Evolutionary conservation across 2,797 vertebrate species (phyloP).

Genomic region (Distichodus sexfasciatus): DNA sequence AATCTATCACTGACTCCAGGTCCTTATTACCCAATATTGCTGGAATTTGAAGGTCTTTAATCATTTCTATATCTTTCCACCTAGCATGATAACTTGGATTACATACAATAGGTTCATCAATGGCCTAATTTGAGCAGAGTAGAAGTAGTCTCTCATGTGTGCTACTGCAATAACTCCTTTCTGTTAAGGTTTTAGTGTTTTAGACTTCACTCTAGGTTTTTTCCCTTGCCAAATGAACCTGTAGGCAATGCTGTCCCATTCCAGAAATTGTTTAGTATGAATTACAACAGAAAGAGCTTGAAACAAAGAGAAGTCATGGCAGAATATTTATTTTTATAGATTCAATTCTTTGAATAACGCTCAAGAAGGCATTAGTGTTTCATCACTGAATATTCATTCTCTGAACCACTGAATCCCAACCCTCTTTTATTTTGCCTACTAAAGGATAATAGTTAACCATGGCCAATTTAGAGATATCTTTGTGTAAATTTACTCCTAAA

Average conservation of each 20-base stretch:
- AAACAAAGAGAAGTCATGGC: background rate
- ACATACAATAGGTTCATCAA: constrained; percentile 12
- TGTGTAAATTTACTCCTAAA: background rate
- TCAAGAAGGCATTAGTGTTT: background rate
- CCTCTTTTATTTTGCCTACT: too few relatives aligned
- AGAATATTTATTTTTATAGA: constrained; percentile 25
- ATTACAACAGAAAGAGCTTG: constrained; percentile 8
- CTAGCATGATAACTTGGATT: background rate
- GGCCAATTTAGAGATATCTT: background rate
- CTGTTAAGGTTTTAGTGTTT: constrained; percentile 6
- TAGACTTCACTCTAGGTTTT: constrained; percentile 12
- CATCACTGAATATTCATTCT: constrained; percentile 4
- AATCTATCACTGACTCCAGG: background rate
- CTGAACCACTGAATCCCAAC: background rate
- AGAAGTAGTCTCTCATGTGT: background rate
- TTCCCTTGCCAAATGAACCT: constrained; percentile 24
- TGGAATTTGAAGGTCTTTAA: background rate
- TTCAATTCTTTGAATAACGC: constrained; percentile 7
- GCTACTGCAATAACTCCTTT: constrained; percentile 10
- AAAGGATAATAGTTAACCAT: background rate
- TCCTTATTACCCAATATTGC: constrained; percentile 3
- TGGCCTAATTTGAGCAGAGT: background rate
- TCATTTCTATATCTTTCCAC: constrained; percentile 33
- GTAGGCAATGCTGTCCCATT: constrained; percentile 1
- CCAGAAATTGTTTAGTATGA: background rate